Base-by-base conservation (phyloP, 2,888 invertebrate genomes). In the Proisotoma minuta region DNA sequence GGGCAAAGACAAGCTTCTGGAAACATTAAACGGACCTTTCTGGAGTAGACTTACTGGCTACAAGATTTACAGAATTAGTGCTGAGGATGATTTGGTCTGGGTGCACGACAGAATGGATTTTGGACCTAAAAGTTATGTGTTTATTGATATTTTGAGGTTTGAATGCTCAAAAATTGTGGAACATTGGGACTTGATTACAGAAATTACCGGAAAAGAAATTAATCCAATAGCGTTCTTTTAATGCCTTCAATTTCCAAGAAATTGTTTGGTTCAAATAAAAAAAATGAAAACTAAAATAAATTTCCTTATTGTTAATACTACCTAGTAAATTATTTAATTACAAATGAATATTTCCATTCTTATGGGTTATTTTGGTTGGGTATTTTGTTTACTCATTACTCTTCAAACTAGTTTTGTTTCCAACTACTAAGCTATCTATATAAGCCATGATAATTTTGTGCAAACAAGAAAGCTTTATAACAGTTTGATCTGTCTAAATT, bases 181-280 rank as follows among this genome's bases (percentile, higher is more conserved):
- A 51, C 63, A 66, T 52, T 66, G 66, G 66, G 66, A 66, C 53
- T 63, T 63, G 0, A 22, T 61, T 3, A 63, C 63, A 40, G 59
- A 59, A 12, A 50, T 50, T n/a, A 57, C 52, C 4, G 62, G 56
- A 39, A 3, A 22, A 8, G 43, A 47, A 18, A 18, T 47, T 20
- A 47, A 47, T 47, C 47, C 47, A 5, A 5, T n/a, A 5, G 47
- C 47, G n/a, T 47, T 47, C 20, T 47, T 47, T 20, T 47, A 47
- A 20, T 12, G 12, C 8, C 12, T 34, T 34, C 12, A 10, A 34
- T 12, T 10, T 34, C 34, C 12, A 34, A 34, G n/a, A n/a, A n/a
- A n/a, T n/a, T n/a, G n/a, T n/a, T n/a, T n/a, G n/a, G n/a, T n/a
- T n/a, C n/a, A n/a, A n/a, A n/a, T n/a, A n/a, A n/a, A n/a, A n/a